These are phyloP conservation scores for Crax fasciolata DNA, from an alignment of 2,797 vertebrate species.

Conservation along the genomic window DNA sequence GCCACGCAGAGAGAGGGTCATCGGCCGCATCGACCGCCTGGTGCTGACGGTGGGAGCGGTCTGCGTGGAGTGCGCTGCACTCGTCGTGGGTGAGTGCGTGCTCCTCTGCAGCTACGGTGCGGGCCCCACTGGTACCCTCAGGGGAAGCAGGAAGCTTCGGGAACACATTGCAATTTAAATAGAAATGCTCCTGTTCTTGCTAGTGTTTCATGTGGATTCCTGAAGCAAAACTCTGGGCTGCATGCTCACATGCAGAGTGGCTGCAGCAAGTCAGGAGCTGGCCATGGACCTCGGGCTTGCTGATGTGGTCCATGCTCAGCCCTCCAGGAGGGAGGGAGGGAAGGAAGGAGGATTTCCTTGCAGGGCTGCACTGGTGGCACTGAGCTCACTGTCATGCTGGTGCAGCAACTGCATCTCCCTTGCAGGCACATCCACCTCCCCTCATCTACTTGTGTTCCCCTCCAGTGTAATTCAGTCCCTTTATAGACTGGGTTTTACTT, in stretches of 20 bases:
- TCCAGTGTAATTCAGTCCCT: not conserved
- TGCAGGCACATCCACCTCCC: fast-evolving
- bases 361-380: not conserved
- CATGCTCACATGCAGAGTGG: no score
- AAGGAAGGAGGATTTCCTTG: not conserved
- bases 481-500: not conserved
- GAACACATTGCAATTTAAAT: not conserved
- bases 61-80: conserved; percentile 83
- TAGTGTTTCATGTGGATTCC: no score
- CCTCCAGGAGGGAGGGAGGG: not conserved
- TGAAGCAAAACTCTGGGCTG: no score
- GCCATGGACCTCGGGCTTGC: not conserved
- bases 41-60: conserved; percentile 83
- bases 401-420: not conserved
- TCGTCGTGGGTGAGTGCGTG: conserved; percentile 84
- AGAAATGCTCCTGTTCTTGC: not conserved
- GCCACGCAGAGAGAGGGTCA: conserved; percentile 75
- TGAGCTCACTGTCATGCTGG: fast-evolving
- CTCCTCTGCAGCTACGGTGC: fast-evolving
- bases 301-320: not conserved
- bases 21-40: conserved; percentile 84
- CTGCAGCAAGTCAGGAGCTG: no score
- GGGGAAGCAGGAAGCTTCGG: not conserved
- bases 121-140: no score
- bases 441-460: fast-evolving